phyloP scores from a whole-genome alignment of 1,140 invertebrate species.

The Uloborus diversus region DNA sequence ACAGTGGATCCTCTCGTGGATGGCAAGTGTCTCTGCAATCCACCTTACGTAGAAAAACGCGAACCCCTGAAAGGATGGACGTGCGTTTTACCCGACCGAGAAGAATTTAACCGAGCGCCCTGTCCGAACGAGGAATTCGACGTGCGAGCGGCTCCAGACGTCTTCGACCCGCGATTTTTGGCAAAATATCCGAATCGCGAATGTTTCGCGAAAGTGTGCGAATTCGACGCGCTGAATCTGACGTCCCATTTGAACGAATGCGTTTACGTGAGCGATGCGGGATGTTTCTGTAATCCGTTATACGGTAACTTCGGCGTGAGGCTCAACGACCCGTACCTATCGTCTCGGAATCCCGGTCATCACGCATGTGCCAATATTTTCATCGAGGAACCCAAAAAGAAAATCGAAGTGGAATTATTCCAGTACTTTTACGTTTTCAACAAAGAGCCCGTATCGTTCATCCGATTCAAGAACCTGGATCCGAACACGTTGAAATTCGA shows the following conservation, averaged over 20 bases:
- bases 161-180: background rate
- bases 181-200: background rate
- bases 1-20: too few relatives aligned
- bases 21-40: too few relatives aligned
- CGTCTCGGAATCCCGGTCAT: background rate
- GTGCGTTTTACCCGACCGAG: too few relatives aligned
- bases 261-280: background rate
- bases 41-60: too few relatives aligned
- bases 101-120: too few relatives aligned
- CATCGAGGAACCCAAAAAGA: background rate
- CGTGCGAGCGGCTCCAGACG: too few relatives aligned
- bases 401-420: background rate
- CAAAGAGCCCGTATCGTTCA: background rate
- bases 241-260: background rate
- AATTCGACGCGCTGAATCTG: background rate
- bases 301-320: background rate
- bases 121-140: too few relatives aligned
- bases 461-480: background rate
- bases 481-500: background rate
- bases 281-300: background rate
- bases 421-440: background rate
- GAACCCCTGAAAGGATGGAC: too few relatives aligned
- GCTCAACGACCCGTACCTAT: background rate
- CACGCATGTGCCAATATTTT: background rate
- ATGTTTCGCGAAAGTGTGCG: conserved; percentile 8